Evolutionary conservation across 2,113 vertebrate species (phyloP), one percentile per base, ranked within the genome.

Genomic region (Rhinopithecus roxellana): DNA sequence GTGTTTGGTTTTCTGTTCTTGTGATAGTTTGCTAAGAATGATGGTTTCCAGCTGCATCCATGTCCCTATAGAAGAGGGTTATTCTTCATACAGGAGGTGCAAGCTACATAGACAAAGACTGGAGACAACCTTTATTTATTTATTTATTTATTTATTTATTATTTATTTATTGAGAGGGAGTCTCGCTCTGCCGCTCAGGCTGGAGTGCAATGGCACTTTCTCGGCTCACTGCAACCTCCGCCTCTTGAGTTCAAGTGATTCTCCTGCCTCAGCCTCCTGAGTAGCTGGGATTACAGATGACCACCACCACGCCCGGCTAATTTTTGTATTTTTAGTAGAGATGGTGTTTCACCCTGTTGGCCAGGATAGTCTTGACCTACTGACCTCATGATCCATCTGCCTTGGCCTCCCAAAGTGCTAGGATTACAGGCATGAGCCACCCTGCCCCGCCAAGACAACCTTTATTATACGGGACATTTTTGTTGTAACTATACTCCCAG

Each of bases 371-470:
- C 64, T 69, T 10, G 4, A 17, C 32, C 64, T 35, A 13, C 13
- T 69, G 32, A 35, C 30, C 13, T 69, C 14, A 32, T 17, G 64
- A 69, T 69, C 64, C 64, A 35, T 27, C 1, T 3, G 14, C 6
- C 14, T 69, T 5, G 14, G 64, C 14, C 14, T 35, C 64, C 32
- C 64, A 35, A 35, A 69, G 64, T 69, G 32, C 32, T 64, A 14
- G 32, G 64, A 69, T 69, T 69, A 35, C 32, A 35, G 64, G 64
- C 14, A 13, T 69, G 64, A 69, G 64, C 64, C 32, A 69, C 64
- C 32, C 6, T 0, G 1, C 67, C 32, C 67, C 0, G 6, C 67
- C 32, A 1, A 35, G 67, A n/a, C 16, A 35, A 59, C 5, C n/a
- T 30, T 86, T 40, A 40, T 3, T 40, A 40, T 11, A 22, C 16